Evolutionary conservation across 2,888 invertebrate genomes (phyloP).

Genomic region (Frankliniella intonsa): DNA sequence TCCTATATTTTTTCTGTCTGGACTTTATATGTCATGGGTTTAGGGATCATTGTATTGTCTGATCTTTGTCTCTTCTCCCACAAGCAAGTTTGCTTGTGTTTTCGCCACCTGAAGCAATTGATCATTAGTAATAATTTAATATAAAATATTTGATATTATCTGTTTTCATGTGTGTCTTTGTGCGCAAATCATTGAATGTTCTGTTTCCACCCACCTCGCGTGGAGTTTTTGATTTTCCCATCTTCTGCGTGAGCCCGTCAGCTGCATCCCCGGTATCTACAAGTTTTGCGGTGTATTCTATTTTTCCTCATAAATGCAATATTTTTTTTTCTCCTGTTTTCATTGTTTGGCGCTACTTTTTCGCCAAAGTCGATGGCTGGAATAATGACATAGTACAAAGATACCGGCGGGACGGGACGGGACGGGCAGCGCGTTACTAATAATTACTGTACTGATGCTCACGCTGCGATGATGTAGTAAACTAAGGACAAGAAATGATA

Average conservation of each 20-base stretch:
- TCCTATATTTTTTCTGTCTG: background rate
- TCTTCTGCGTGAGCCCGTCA: background rate
- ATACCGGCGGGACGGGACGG: background rate
- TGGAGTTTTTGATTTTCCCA: background rate
- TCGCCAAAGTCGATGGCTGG: background rate
- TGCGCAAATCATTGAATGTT: conserved; percentile 18
- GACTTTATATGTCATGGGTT: conserved; percentile 12
- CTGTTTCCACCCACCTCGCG: background rate
- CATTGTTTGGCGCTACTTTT: background rate
- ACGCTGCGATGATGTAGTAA: conserved; percentile 15
- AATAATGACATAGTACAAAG: too few relatives aligned
- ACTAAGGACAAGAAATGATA: background rate
- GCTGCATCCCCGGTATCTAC: background rate
- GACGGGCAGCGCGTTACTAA: background rate
- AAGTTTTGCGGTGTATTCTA: background rate
- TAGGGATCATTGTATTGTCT: conserved; percentile 25
- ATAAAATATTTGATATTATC: conserved; percentile 18
- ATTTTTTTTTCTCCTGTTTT: background rate
- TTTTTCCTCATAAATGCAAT: background rate
- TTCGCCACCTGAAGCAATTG: background rate
- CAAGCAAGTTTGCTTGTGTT: background rate
- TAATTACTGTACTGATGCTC: conserved; percentile 18
- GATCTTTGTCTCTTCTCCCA: background rate
- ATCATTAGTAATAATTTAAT: conserved; percentile 21
- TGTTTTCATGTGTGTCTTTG: conserved; percentile 13